Conservation (phyloP, 1,140 invertebrate genomes). For the Pomacea maculata region DNA sequence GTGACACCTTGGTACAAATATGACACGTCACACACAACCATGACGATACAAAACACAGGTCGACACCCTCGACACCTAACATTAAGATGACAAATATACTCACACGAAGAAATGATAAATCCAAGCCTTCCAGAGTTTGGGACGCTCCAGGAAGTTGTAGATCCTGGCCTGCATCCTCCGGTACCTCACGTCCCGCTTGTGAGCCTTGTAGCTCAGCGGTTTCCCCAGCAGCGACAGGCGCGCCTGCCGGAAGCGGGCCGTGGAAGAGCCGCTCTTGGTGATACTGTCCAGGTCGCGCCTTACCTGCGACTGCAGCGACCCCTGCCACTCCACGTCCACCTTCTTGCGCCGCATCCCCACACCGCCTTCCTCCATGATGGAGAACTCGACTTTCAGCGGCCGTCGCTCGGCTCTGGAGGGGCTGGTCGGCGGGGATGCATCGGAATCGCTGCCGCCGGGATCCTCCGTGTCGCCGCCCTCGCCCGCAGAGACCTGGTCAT, state of each 20-base stretch:
- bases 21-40: neutral
- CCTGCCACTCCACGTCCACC: constrained; percentile 38
- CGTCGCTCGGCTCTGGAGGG: constrained; percentile 38
- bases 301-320: constrained; percentile 7
- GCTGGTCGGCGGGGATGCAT: constrained; percentile 30
- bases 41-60: neutral
- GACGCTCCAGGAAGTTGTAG: constrained; percentile 94
- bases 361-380: constrained; percentile 44
- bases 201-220: constrained; percentile 86
- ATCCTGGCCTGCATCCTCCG: constrained; percentile 86
- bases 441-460: constrained; percentile 25
- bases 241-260: constrained; percentile 51
- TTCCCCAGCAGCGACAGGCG: constrained; percentile 90
- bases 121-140: constrained; percentile 83
- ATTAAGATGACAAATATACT: constrained; percentile 67
- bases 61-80: neutral
- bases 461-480: neutral
- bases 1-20: too few species aligned
- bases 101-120: constrained; percentile 93
- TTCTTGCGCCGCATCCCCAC: constrained; percentile 32
- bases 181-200: constrained; percentile 84
- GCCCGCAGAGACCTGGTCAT: neutral
- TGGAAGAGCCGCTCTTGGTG: constrained; percentile 40
- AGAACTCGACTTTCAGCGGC: constrained; percentile 47
- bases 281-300: constrained; percentile 30